Conservation (phyloP, 1,140 invertebrate genomes). For the Cherax quadricarinatus region DNA sequence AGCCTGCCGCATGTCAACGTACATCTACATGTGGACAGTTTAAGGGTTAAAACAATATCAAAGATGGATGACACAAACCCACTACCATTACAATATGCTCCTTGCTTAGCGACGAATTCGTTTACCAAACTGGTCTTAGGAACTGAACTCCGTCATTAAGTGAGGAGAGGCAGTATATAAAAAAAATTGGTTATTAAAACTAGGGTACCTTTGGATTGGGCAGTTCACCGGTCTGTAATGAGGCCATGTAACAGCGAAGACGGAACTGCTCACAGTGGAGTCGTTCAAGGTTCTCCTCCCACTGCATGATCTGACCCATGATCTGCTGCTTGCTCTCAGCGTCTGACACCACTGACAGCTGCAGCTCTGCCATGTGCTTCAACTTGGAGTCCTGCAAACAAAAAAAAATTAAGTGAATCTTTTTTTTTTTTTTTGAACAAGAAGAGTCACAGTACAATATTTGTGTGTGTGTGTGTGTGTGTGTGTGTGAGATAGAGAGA, state of each 20-base stretch:
- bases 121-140: too few relatives aligned
- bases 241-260: conserved; percentile 97
- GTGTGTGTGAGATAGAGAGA: neutral
- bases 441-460: neutral
- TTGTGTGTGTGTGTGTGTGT: conserved; percentile 5
- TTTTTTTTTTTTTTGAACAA: neutral
- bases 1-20: too few relatives aligned
- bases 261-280: conserved; percentile 98
- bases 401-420: too few relatives aligned
- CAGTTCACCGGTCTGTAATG: conserved; percentile 94
- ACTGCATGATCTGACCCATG: conserved; percentile 93
- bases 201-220: conserved; percentile 95
- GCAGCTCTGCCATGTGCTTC: conserved; percentile 98
- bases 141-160: too few relatives aligned
- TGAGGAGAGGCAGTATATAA: too few relatives aligned
- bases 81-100: too few relatives aligned
- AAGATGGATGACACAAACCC: too few relatives aligned
- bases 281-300: conserved; percentile 97
- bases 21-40: too few relatives aligned
- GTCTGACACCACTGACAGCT: conserved; percentile 95
- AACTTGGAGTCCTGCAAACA: conserved; percentile 91
- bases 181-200: too few relatives aligned
- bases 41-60: too few relatives aligned
- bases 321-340: conserved; percentile 93
- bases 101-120: too few relatives aligned